Base-by-base conservation (phyloP, 2,888 invertebrate genomes). In the Myopa testacea region DNA sequence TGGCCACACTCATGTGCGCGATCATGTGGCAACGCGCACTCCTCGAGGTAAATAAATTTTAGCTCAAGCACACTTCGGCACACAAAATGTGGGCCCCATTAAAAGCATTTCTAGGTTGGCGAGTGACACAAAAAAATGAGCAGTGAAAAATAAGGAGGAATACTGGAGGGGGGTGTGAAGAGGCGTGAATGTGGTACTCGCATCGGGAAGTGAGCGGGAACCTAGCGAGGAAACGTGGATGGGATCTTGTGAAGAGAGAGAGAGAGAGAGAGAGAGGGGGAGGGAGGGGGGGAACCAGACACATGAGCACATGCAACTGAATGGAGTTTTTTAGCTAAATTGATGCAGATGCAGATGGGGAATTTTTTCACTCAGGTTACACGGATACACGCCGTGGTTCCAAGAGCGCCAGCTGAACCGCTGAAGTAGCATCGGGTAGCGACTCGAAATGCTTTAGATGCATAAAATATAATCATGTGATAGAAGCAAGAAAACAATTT, bases 81-180 rank as follows among this genome's bases (percentile, higher is more conserved):
- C 84, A 85, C 84, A 82, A 83, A 84, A 82, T 76, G 78, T 78
- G 80, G 79, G 76, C 3, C 45, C 80, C 78, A 82, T 80, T 68
- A 78, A 75, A 58, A 75, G 75, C 67, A 67, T 68, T 75, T 75
- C 75, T 68, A 68, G 75, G 75, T 68, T 68, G 75, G 67, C 55
- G 40, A 52, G 55, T 45, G 26, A 8, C 65, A 67, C 62, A 55
- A 38, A 55, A 70, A 69, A 50, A 55, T n/a, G 34, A 50, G 50
- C 12, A 14, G 3, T 45, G 19, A 52, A 52, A 50, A 45, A 52
- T 10, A 50, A 1, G 1, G 1, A 1, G 7, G 16, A 14, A 16
- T 63, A 7, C 34, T 65, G 26, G 26, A 26, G 26, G 26, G 26
- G 26, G 26, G 26, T 26, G 26, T 26, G 26, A 2, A 26, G 26